Base-by-base conservation (phyloP, 2,113 vertebrate genomes). In the Raja brachyura region DNA sequence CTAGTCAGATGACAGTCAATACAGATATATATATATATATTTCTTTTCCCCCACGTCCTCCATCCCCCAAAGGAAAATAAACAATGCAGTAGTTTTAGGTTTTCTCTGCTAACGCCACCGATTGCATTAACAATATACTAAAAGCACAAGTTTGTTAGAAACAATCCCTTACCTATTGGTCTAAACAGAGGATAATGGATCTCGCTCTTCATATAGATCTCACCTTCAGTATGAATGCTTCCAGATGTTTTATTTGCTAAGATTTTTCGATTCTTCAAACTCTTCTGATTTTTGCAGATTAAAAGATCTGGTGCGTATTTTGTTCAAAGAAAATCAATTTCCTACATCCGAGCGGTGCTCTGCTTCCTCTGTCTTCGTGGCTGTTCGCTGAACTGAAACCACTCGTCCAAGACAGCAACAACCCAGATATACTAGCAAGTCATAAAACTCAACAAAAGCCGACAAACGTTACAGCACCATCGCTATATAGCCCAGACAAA, bases 401-500 rank as follows among this genome's bases (percentile, higher is more conserved):
- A 96, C 96, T 97, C 96, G 96, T 97, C 96, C 97, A 97, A 97
- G 96, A 97, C 97, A 98, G 97, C 97, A 97, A 97, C 98, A 97
- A 98, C 97, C 95, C 97, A 98, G 98, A 97, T 98, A 98, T 97
- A 98, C 96, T 97, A 98, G 97, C 97, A 96, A 98, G 98, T 98
- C 98, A 99, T 99, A 99, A 99, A 99, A 99, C 97, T 97, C 97
- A 97, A 99, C 98, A 99, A 99, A 99, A 98, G 98, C 97, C 97
- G 97, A 97, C 97, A 97, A 97, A 97, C 97, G 97, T 97, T 97
- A 97, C 95, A 97, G 97, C 97, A 97, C 96, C 96, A 96, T 97
- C 95, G 96, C 97, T 96, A 95, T 96, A 96, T 94, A 96, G 96
- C 97, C 97, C 95, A 96, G 96, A 97, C 96, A 97, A 96, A 97